Percentiles rank a stretch among this genome's conserved stretches.
phyloP scores from a whole-genome alignment of 2,888 invertebrate species.

The Amorpha juglandis region DNA sequence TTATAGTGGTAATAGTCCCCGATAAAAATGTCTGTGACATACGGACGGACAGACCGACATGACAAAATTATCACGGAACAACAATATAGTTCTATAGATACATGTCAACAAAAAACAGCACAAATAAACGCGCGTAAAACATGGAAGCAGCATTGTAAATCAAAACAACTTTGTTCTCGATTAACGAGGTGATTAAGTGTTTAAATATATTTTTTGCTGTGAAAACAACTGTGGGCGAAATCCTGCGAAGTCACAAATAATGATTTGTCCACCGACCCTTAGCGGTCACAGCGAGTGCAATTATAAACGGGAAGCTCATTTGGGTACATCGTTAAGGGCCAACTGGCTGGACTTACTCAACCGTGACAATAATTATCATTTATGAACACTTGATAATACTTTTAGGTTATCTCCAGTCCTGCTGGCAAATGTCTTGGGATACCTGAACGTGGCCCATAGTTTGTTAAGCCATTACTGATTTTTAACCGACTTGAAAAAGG shows the following conservation, averaged over 20 bases:
- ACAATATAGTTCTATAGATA: background rate
- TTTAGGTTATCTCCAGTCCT: conserved; percentile 40
- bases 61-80: too few species aligned
- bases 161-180: conserved; percentile 45
- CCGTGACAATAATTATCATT: conserved; percentile 80
- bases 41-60: too few species aligned
- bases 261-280: conserved; percentile 20
- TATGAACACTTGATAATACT: conserved; percentile 58
- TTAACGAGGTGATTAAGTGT: conserved; percentile 43
- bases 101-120: background rate
- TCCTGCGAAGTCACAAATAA: conserved; percentile 11
- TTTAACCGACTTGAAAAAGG: too few species aligned
- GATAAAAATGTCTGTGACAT: too few species aligned
- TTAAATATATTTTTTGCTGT: conserved; percentile 32
- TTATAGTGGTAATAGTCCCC: too few species aligned
- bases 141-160: conserved; percentile 38
- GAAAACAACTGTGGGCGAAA: conserved; percentile 40
- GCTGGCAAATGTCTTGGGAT: background rate
- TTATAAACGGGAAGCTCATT: conserved; percentile 72
- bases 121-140: background rate
- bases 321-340: conserved; percentile 74
- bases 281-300: conserved; percentile 61
- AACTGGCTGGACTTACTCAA: conserved; percentile 73
- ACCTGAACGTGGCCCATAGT: too few species aligned
- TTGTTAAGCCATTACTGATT: too few species aligned